Base-by-base conservation (phyloP, 2,113 vertebrate species). In the Scophthalmus maximus region DNA sequence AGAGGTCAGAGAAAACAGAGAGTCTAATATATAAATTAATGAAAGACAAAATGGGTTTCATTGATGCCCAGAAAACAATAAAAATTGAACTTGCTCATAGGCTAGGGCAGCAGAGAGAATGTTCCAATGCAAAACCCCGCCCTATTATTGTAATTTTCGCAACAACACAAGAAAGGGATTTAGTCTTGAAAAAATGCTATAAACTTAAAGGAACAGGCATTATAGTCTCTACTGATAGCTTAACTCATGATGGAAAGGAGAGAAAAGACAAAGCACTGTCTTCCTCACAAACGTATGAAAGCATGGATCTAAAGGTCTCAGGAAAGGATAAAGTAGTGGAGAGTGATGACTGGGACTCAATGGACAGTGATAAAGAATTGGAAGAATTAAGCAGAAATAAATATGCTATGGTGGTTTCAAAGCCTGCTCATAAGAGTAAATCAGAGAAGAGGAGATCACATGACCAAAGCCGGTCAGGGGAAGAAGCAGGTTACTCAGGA, bases 201-300 rank as follows among this genome's bases (percentile, higher is more conserved):
- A 99, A 98, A 89, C 95, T 99, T 55, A 99, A 99, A 90, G 97
- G 97, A 68, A 97, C 96, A 42, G 97, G 97, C 17, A 95, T 99
- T 60, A 96, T 96, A 17, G 93, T 98, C 66, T 96, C 96, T 17
- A 98, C 97, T 60, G 98, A 99, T 83, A 95, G 96, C 79, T 94
- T 98, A 85, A 91, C 94, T 66, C 93, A 95, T 56, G 96, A 98
- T 17, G 81, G 94, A 55, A 97, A 94, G 88, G 97, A 97, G 72
- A 95, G 88, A 87, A 98, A 95, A 91, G 96, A 98, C 44, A 96
- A 94, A 86, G 89, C 88, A 14, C 90, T 99, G 67, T 92, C 96
- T 68, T 95, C 95, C 9, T 99, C 98, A 25, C 98, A 99, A 92
- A 99, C 98, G 0, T 99, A 99, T 12, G 98, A 99, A 84, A 99